phyloP scores from a whole-genome alignment of 2,113 vertebrate species.

The Daboia siamensis region DNA sequence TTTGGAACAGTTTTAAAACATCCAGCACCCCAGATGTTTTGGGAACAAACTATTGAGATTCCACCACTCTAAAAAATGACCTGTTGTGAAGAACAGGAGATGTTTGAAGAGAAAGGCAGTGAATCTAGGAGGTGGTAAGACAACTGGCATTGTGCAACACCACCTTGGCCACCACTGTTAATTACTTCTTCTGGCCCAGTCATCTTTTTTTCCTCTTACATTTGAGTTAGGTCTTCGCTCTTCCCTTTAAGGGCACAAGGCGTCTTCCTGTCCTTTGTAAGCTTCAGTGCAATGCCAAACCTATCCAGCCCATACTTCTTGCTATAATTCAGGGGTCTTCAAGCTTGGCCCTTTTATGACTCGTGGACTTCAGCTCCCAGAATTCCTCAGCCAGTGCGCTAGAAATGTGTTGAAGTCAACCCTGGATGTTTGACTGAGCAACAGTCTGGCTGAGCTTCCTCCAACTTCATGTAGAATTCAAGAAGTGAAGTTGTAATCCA shows the following conservation, averaged over 20 bases:
- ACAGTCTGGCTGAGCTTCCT: neutral
- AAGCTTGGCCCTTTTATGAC: no score
- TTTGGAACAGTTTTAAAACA: neutral
- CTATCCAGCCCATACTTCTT: no score
- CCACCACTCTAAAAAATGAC: neutral
- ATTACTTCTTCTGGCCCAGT: neutral
- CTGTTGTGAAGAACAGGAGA: neutral
- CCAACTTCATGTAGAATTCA: neutral
- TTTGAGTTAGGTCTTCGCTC: neutral
- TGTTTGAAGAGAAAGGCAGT: neutral
- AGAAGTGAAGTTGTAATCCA: neutral
- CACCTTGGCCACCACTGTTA: neutral
- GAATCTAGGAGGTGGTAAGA: neutral
- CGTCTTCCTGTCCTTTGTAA: neutral
- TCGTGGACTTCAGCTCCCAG: no score
- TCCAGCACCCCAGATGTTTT: neutral
- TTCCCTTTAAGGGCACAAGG: neutral
- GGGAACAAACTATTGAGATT: neutral
- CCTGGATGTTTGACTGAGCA: neutral
- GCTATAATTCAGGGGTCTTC: neutral
- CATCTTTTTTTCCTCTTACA: neutral
- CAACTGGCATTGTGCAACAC: neutral
- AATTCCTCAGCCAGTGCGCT: no score
- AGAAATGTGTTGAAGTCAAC: neutral
- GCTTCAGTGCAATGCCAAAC: neutral